phyloP scores from a whole-genome alignment of 2,797 vertebrate species.

The Carapus acus region DNA sequence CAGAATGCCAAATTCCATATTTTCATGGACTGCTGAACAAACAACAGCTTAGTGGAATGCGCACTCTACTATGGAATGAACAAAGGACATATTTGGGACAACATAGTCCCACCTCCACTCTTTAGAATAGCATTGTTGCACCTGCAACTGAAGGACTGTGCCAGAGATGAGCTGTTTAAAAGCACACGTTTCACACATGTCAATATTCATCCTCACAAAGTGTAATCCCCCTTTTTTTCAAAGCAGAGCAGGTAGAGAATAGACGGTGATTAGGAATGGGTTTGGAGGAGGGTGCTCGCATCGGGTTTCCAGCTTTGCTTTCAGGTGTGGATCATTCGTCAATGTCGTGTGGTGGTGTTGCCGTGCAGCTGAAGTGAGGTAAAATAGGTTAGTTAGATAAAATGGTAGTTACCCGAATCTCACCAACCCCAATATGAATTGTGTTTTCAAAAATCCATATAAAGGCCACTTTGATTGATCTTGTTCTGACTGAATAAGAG shows the following conservation, averaged over 20 bases:
- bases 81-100: constrained; percentile 66
- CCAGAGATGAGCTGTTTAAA: constrained; percentile 42
- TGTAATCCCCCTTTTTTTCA: constrained; percentile 12
- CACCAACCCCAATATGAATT: background rate
- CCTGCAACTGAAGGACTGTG: constrained; percentile 23
- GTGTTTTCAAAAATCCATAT: too few relatives aligned
- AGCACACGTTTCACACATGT: constrained; percentile 25
- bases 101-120: constrained; percentile 38
- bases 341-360: background rate
- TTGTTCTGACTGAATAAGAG: background rate
- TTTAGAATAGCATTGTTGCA: constrained; percentile 35
- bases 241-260: background rate
- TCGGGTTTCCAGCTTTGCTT: too few relatives aligned
- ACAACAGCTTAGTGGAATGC: constrained; percentile 46
- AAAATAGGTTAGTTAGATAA: background rate
- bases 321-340: too few relatives aligned
- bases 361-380: background rate
- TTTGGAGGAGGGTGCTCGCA: constrained; percentile 10
- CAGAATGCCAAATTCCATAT: constrained; percentile 33
- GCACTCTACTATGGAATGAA: constrained; percentile 36
- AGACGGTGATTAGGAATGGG: constrained; percentile 14
- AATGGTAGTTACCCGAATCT: background rate
- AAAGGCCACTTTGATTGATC: background rate
- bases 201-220: constrained; percentile 27
- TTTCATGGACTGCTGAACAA: constrained; percentile 43